Evolutionary conservation across 1,140 invertebrate genomes (phyloP), one percentile per base, ranked within the genome.

Genomic region (Leptinotarsa texana): DNA sequence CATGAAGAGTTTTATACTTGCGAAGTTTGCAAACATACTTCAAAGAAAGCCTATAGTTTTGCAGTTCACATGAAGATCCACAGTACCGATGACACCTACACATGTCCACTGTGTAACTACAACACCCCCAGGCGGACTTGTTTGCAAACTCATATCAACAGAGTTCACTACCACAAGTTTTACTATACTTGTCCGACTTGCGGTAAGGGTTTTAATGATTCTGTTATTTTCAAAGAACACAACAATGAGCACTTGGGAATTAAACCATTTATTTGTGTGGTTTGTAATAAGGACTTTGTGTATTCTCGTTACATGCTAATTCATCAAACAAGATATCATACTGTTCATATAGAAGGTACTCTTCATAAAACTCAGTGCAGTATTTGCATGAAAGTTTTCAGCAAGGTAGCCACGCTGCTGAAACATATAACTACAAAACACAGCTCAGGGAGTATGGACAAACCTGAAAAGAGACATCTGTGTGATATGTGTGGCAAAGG

Each of bases 171-270:
- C n/a, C 75, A 79, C 49, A 80, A 81, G 72, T 88, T 87, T 74
- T 85, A 85, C 5, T 87, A 87, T 63, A 81, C 86, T 0, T 89
- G 88, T 73, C 84, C 83, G 63, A 81, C 86, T 4, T 89, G 88
- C 79, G 87, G 86, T 0, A 88, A 88, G 81, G 86, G 86, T 0
- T 89, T 89, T 80, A 80, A 79, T 63, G 81, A 82, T 18, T 72
- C 74, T 3, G 77, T 79, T 17, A 75, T 81, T 11, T 82, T 74
- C 69, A 82, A 79, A 49, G 89, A 91, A 77, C 91, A 92, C 70
- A 85, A 89, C 75, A 89, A 92, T 79, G 91, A 90, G 4, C 88
- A 93, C 13, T 89, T 89, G 0, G 91, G 93, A 0, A 92, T 93
- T 79, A 89, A 90, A 79, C 89, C 91, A 0, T 90, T 90, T 78